phyloP scores from a whole-genome alignment of 2,888 invertebrate genomes.

The Hypselothyrea guttata region DNA sequence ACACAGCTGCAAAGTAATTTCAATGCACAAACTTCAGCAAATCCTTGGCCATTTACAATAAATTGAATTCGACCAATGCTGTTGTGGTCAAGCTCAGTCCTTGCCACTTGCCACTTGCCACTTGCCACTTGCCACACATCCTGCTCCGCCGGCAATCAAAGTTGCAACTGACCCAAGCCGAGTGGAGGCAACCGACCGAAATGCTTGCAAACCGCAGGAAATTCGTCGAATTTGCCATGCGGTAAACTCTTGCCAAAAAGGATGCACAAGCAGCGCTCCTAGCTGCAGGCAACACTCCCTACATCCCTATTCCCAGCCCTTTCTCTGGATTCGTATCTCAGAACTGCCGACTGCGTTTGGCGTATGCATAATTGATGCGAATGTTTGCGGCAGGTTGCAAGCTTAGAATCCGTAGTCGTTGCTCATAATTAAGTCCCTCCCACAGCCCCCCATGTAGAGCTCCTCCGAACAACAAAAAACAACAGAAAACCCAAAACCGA shows the following conservation, averaged over 20 bases:
- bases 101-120: background rate
- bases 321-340: constrained; percentile 1
- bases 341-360: constrained; percentile 59
- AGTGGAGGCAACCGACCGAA: constrained; percentile 46
- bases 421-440: constrained; percentile 71
- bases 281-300: constrained; percentile 16
- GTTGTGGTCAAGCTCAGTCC: constrained; percentile 58
- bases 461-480: constrained; percentile 1
- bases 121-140: background rate
- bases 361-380: constrained; percentile 79
- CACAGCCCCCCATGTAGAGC: background rate
- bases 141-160: constrained; percentile 49
- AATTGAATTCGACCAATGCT: constrained; percentile 76
- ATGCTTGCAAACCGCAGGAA: constrained; percentile 74
- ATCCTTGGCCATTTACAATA: constrained; percentile 73
- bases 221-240: constrained; percentile 78
- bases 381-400: constrained; percentile 65
- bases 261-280: constrained; percentile 52
- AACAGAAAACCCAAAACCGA: constrained; percentile 21
- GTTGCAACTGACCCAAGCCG: constrained; percentile 48
- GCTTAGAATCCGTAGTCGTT: constrained; percentile 60
- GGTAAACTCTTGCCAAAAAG: constrained; percentile 67
- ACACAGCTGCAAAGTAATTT: constrained; percentile 51
- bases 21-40: constrained; percentile 51
- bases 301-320: background rate